Conservation (phyloP, 1,140 invertebrate species). For the Ridgeia piscesae region DNA sequence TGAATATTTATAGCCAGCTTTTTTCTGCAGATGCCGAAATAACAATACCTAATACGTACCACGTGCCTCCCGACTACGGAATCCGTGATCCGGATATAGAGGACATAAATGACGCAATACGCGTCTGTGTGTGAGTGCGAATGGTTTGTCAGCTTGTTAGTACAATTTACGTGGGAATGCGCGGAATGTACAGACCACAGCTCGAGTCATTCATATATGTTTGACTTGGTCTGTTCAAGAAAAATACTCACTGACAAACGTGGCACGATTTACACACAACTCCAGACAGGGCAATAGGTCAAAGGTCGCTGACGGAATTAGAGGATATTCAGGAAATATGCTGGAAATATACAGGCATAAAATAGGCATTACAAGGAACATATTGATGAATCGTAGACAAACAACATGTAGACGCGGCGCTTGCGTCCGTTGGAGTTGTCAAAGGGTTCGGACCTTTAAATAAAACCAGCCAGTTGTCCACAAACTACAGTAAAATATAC, state of each 20-base stretch:
- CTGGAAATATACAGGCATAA: not conserved
- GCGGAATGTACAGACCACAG: not conserved
- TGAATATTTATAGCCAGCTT: not conserved
- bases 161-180: not conserved
- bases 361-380: not conserved
- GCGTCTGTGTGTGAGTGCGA: no score
- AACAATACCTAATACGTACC: not conserved
- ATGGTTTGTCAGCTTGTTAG: not conserved
- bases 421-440: no score
- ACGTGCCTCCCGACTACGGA: not conserved
- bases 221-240: not conserved
- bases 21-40: not conserved
- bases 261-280: not conserved
- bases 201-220: not conserved
- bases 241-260: not conserved
- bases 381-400: no score
- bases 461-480: no score
- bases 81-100: not conserved
- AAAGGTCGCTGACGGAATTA: not conserved
- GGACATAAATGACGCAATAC: not conserved
- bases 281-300: not conserved
- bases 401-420: no score
- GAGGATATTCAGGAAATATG: not conserved
- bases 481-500: no score
- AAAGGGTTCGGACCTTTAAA: no score